These are phyloP conservation scores for Columba guinea DNA, from an alignment of 2,797 vertebrate species.

Conservation along the genomic window DNA sequence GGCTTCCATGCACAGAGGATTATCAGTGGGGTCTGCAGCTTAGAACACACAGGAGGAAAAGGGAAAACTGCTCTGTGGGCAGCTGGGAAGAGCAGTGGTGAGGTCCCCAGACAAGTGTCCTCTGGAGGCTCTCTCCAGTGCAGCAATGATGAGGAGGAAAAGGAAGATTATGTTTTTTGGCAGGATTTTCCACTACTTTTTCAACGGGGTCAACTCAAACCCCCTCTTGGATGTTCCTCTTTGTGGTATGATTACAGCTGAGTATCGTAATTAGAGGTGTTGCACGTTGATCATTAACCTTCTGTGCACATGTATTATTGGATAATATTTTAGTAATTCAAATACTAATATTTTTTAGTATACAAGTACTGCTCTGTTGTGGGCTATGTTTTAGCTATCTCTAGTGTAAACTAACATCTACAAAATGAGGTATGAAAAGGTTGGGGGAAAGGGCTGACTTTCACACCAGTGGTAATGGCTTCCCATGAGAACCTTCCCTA, in stretches of 20 bases:
- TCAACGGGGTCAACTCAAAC: not conserved
- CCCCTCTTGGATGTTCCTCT: not conserved
- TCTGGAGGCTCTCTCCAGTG: not conserved
- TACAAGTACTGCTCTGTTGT: not conserved
- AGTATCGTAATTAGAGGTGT: not conserved
- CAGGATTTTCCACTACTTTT: not conserved
- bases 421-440: not conserved
- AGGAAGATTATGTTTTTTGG: not conserved
- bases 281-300: not conserved
- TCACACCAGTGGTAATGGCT: not conserved
- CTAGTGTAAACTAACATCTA: not conserved
- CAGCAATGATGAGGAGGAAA: not conserved
- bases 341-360: not conserved
- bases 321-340: not conserved
- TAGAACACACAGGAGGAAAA: not conserved
- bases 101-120: not conserved
- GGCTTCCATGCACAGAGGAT: not conserved
- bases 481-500: not conserved
- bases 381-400: not conserved
- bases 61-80: not conserved
- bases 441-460: not conserved
- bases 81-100: not conserved
- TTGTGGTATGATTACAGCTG: not conserved
- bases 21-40: not conserved
- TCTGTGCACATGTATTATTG: not conserved